phyloP scores from a whole-genome alignment of 2,888 invertebrate genomes.

The Xylocampa areola region DNA sequence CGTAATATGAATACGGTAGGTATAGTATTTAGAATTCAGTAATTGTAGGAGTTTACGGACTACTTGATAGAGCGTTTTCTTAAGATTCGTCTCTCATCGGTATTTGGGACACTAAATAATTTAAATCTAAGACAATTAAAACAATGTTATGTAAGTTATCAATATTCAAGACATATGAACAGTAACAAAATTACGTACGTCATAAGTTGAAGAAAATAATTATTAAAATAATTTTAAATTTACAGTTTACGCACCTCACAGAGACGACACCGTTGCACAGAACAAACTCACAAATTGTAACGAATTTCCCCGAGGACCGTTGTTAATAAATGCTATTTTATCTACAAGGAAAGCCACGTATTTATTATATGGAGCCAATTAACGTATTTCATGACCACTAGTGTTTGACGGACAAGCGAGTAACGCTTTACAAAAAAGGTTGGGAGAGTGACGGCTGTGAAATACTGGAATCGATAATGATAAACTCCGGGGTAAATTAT shows the following conservation, averaged over 20 bases:
- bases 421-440: conserved; percentile 44
- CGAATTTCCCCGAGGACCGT: conserved; percentile 21
- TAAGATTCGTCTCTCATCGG: too few relatives aligned
- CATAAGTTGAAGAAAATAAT: too few relatives aligned
- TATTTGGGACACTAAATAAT: too few relatives aligned
- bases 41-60: too few relatives aligned
- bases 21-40: too few relatives aligned
- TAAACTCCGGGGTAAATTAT: neutral
- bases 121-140: too few relatives aligned
- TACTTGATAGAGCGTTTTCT: too few relatives aligned
- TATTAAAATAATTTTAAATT: neutral
- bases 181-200: too few relatives aligned
- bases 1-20: too few relatives aligned
- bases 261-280: conserved; percentile 10
- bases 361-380: conserved; percentile 75
- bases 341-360: conserved; percentile 85
- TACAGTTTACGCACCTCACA: conserved; percentile 23
- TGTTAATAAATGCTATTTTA: conserved; percentile 76
- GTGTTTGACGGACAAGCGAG: conserved; percentile 40
- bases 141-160: too few relatives aligned
- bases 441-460: conserved; percentile 25
- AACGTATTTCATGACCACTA: conserved; percentile 55
- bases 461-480: conserved; percentile 13
- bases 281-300: conserved; percentile 46
- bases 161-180: too few relatives aligned